A percentile compares a stretch with the other conserved stretches of the same genome.
phyloP scores from a whole-genome alignment of 2,888 invertebrate species.

The Nemotelus pantherinus region DNA sequence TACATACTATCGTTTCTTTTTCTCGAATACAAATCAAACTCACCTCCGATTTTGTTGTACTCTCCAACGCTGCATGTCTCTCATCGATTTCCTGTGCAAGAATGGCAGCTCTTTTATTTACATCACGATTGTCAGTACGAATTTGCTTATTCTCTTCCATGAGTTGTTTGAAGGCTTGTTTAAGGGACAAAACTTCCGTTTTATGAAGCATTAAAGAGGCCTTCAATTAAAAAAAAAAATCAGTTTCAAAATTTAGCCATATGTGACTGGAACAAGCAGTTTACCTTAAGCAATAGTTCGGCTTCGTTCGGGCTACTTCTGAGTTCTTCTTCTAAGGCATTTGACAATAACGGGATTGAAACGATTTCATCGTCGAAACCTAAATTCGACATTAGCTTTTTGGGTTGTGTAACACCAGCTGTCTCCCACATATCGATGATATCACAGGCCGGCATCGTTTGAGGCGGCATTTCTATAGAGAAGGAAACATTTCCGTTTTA shows the following conservation, averaged over 20 bases:
- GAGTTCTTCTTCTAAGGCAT: slow-evolving; percentile 76
- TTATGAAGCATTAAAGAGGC: slow-evolving; percentile 76
- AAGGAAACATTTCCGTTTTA: not conserved
- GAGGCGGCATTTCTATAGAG: slow-evolving; percentile 56
- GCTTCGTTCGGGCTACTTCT: slow-evolving; percentile 64
- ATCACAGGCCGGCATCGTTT: slow-evolving; percentile 65
- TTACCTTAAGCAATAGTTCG: slow-evolving; percentile 58
- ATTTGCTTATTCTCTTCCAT: slow-evolving; percentile 83
- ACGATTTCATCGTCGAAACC: slow-evolving; percentile 72
- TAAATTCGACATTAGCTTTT: slow-evolving; percentile 72
- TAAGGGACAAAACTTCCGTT: slow-evolving; percentile 72
- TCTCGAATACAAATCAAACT: not conserved
- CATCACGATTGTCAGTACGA: slow-evolving; percentile 80
- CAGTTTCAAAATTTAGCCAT: not conserved
- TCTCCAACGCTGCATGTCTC: slow-evolving; percentile 84
- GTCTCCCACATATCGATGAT: slow-evolving; percentile 79
- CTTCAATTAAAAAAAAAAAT: slow-evolving; percentile 55
- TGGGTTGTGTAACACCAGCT: slow-evolving; percentile 73
- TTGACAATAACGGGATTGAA: slow-evolving; percentile 71
- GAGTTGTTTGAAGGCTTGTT: slow-evolving; percentile 72
- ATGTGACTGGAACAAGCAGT: not conserved
- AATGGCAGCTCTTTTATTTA: slow-evolving; percentile 81
- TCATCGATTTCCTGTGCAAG: slow-evolving; percentile 93
- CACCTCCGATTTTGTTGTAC: slow-evolving; percentile 70
- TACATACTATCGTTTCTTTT: not conserved